Evolutionary conservation across 2,888 invertebrate genomes (phyloP).

Genomic region (Apamea sordens): DNA sequence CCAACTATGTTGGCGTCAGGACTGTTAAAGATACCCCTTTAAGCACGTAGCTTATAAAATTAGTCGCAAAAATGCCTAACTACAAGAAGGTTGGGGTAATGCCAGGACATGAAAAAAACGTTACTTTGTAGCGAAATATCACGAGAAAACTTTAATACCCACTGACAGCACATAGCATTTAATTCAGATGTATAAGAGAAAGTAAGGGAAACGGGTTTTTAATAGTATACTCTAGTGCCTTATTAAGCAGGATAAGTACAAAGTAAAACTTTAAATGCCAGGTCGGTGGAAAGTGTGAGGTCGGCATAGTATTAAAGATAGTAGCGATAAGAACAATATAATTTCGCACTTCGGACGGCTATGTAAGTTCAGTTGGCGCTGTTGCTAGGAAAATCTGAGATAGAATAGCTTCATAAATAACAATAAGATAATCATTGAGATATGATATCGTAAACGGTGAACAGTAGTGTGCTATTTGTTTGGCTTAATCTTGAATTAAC

Average conservation of each 20-base stretch:
- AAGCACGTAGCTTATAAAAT: neutral
- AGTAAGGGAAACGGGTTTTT: constrained; percentile 31
- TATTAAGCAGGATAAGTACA: constrained; percentile 47
- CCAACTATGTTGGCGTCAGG: too few species aligned
- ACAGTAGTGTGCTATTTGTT: constrained; percentile 47
- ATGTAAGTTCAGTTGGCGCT: neutral
- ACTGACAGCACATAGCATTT: neutral
- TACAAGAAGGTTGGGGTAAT: neutral
- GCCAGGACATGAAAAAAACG: neutral
- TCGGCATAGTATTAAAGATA: constrained; percentile 22
- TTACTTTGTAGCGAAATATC: constrained; percentile 1
- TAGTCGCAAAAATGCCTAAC: neutral
- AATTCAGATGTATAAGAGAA: constrained; percentile 42
- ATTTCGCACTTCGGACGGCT: constrained; percentile 21
- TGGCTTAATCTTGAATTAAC: constrained; percentile 33
- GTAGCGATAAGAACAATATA: constrained; percentile 44
- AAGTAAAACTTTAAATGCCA: constrained; percentile 45
- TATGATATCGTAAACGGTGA: constrained; percentile 53
- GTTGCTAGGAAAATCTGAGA: constrained; percentile 25
- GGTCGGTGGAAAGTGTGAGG: constrained; percentile 48
- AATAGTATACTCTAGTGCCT: constrained; percentile 35
- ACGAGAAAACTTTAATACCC: constrained; percentile 24
- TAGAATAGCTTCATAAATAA: constrained; percentile 45
- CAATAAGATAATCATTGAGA: constrained; percentile 57
- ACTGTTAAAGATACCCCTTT: neutral